Base-by-base conservation (phyloP, 2,797 vertebrate genomes). In the Florisuga fusca region DNA sequence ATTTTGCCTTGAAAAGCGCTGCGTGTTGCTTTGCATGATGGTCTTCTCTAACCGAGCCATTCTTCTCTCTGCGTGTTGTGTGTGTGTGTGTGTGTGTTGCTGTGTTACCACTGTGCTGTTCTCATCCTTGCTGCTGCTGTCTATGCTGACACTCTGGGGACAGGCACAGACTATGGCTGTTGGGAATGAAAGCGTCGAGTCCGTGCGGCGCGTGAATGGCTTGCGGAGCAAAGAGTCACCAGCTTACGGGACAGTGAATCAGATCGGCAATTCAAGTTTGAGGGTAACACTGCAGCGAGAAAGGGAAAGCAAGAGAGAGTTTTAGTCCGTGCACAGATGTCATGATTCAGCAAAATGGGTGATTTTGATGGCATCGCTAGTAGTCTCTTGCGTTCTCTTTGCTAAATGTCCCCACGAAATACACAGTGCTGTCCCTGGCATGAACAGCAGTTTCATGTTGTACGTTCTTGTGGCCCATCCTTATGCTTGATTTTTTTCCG, bases 201-300 rank as follows among this genome's bases (percentile, higher is more conserved):
- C 95, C 59, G 33, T 97, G 91, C 88, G 93, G 94, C 95, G 92
- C 84, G 29, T 95, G 94, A 98, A 98, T 96, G 96, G 97, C 93
- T 98, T 97, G 95, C 45, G 73, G 95, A 97, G 92, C 91, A 97
- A 96, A 97, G 96, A 95, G 67, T 93, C 97, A 13, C 85, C 96
- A 95, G 84, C 97, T 92, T 95, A 94, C 72, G 92, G 97, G 92
- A 97, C 97, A 97, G 93, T 97, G 96, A 98, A 97, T 97, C 97
- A 97, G 94, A 97, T 95, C 96, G 89, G 90, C 97, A 97, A 94
- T 95, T 96, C 97, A 95, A 97, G 97, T 91, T 96, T 95, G 76
- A 97, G 97, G 97, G 97, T 98, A 98, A 97, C 95, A 31, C 71
- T 48, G 31, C 9, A 94, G 92, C 31, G 55, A 95, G 73, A 91